Base-by-base conservation (phyloP, 2,888 invertebrate species). In the Gryllus longicercus region DNA sequence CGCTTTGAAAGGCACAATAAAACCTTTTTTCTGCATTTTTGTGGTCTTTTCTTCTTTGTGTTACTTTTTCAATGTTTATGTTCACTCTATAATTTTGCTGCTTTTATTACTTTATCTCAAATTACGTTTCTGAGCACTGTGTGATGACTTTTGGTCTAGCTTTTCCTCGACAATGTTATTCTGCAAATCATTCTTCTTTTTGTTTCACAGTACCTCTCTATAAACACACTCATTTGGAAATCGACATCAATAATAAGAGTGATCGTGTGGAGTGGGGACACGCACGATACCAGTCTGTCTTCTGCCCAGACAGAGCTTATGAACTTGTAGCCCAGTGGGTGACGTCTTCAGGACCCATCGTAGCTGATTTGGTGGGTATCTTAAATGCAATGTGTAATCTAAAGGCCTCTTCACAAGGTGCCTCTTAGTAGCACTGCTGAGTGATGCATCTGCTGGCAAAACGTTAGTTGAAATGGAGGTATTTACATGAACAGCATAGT, bases 291-390 rank as follows among this genome's bases (percentile, higher is more conserved):
- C 97, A 97, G 85, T 94, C 95, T 50, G 91, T 94, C 78, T 97
- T 95, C 90, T 91, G 94, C 81, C 95, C 96, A 0, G 94, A 95
- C 86, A 94, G 95, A 87, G 96, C 98, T 2, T 99, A 95, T 88
- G 98, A 99, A 88, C 91, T 99, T 85, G 94, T 95, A 83, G 93
- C 98, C 50, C 96, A 98, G 86, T 99, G 99, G 99, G 93, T 98
- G 77, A 96, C 97, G 80, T 96, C 98, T 2, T 98, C 98, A 25
- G 98, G 99, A 16, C 94, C 96, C 80, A 95, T 98, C 83, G 95
- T 98, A 23, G 94, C 95, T 76, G 98, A 99, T 87, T 89, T 96
- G 89, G 96, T 94, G 87, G 88, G 86, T 85, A 50, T 75, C 11
- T 11, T 14, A 25, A 77, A 10, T 38, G 8, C 38, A 11, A 74